phyloP scores from a whole-genome alignment of 1,140 invertebrate species.

The Eumeta japonica region DNA sequence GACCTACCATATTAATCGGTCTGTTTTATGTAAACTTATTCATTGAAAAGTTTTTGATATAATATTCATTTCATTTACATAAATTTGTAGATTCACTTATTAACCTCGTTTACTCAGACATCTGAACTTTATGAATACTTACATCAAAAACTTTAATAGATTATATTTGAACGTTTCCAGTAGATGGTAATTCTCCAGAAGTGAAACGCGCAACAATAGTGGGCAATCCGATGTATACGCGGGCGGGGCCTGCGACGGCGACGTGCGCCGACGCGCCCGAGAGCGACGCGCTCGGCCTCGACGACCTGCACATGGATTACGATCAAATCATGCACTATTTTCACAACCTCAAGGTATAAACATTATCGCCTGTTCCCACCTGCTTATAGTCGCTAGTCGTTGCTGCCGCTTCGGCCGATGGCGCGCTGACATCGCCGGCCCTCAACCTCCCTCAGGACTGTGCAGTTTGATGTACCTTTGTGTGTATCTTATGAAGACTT shows the following conservation, averaged over 20 bases:
- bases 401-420: slow-evolving; percentile 40
- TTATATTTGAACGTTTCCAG: too few relatives aligned
- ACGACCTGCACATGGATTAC: slow-evolving; percentile 91
- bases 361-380: slow-evolving; percentile 34
- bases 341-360: slow-evolving; percentile 90
- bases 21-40: too few relatives aligned
- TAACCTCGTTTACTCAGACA: too few relatives aligned
- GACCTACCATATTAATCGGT: too few relatives aligned
- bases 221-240: slow-evolving; percentile 81
- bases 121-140: background rate
- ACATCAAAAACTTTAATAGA: background rate
- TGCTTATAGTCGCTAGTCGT: slow-evolving; percentile 50
- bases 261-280: slow-evolving; percentile 36
- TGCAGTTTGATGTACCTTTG: slow-evolving; percentile 34
- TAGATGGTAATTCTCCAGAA: slow-evolving; percentile 59
- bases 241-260: slow-evolving; percentile 60
- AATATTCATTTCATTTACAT: too few relatives aligned
- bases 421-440: too few relatives aligned
- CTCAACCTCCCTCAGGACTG: slow-evolving; percentile 18
- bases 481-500: too few relatives aligned
- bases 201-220: slow-evolving; percentile 81
- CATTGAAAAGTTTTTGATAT: background rate
- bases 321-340: slow-evolving; percentile 97
- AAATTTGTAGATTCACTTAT: too few relatives aligned
- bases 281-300: slow-evolving; percentile 64